These are phyloP conservation scores for Venturia canescens DNA, from an alignment of 1,140 invertebrate genomes.

Conservation along the genomic window DNA sequence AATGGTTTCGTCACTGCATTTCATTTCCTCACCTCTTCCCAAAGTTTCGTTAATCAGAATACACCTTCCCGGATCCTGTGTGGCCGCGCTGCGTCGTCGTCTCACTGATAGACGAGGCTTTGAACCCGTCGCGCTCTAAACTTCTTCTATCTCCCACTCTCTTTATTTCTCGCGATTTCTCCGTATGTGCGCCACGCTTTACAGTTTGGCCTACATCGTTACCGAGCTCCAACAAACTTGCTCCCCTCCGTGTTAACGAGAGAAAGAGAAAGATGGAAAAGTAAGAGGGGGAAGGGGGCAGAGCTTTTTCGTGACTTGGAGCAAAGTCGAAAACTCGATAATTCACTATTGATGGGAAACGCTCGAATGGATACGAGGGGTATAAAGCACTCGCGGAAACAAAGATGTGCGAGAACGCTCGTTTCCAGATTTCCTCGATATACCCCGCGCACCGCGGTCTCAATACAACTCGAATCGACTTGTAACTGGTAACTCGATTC, in stretches of 20 bases:
- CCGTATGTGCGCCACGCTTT: not conserved
- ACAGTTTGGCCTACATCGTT: not conserved
- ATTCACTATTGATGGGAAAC: conserved; percentile 20
- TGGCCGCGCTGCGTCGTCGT: not conserved
- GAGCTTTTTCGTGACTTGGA: conserved; percentile 9
- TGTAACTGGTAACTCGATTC: conserved; percentile 13
- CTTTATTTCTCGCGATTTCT: conserved; percentile 34
- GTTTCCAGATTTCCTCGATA: not conserved
- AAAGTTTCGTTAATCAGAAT: conserved; percentile 24
- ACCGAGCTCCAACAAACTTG: conserved; percentile 23
- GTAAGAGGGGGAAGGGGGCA: not conserved
- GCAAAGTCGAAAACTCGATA: conserved; percentile 40
- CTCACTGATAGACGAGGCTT: not conserved
- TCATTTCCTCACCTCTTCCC: not conserved
- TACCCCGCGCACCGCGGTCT: not conserved
- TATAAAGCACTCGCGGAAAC: not conserved
- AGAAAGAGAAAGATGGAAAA: not conserved
- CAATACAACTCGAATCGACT: not conserved
- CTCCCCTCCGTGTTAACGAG: not conserved
- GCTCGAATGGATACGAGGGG: not conserved
- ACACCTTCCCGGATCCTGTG: conserved; percentile 16
- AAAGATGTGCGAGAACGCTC: not conserved
- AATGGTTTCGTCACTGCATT: too few relatives aligned
- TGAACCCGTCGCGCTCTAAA: not conserved
- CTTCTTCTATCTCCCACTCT: not conserved